Evolutionary conservation across 2,113 vertebrate genomes (phyloP).

Genomic region (Ceyx melanurus): DNA sequence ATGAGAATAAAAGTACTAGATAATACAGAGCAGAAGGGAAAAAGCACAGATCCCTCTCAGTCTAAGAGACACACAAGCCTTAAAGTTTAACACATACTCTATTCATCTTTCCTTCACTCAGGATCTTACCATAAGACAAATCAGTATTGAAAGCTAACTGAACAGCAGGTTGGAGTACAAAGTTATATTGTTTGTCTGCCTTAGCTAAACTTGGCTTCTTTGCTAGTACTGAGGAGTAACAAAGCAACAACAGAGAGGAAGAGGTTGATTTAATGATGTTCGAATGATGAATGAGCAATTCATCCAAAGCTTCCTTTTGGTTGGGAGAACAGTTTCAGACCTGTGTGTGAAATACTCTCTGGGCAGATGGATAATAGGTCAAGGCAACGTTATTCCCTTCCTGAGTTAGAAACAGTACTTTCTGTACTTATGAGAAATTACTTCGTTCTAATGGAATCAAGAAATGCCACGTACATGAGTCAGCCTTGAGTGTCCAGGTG

Average conservation of each 20-base stretch:
- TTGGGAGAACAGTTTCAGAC: constrained; percentile 74
- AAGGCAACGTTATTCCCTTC: constrained; percentile 74
- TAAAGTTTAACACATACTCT: constrained; percentile 67
- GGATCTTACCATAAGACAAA: constrained; percentile 66
- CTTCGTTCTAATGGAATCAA: constrained; percentile 71
- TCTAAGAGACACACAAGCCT: constrained; percentile 38
- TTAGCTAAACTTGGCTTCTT: constrained; percentile 71
- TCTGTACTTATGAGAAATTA: constrained; percentile 71
- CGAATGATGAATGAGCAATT: constrained; percentile 80
- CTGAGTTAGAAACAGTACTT: constrained; percentile 73
- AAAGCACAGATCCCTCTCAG: constrained; percentile 55
- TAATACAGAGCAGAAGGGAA: constrained; percentile 24
- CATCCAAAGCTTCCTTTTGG: constrained; percentile 76
- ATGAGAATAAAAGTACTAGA: constrained; percentile 39
- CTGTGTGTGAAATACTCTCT: constrained; percentile 74
- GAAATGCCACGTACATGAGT: constrained; percentile 72
- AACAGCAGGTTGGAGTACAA: constrained; percentile 72
- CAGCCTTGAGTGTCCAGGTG: constrained; percentile 76
- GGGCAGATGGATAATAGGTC: constrained; percentile 81
- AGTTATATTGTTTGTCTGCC: constrained; percentile 78
- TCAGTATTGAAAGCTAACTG: constrained; percentile 68
- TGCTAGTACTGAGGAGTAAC: constrained; percentile 67
- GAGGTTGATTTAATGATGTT: constrained; percentile 72
- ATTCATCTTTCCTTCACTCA: constrained; percentile 71
- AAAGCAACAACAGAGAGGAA: constrained; percentile 73